phyloP scores from a whole-genome alignment of 2,888 invertebrate species.

The Meghimatium bilineatum region DNA sequence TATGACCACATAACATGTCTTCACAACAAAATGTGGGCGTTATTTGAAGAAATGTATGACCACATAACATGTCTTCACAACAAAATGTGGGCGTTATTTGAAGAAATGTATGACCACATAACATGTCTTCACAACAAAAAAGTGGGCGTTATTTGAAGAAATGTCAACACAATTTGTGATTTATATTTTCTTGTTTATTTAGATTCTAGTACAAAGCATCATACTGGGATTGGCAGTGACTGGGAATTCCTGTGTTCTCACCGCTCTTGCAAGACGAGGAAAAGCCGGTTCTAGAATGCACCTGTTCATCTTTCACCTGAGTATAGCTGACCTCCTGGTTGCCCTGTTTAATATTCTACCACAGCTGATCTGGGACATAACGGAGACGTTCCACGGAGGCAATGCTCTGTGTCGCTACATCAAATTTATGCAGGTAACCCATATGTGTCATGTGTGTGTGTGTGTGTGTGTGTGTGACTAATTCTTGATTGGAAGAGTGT shows the following conservation, averaged over 20 bases:
- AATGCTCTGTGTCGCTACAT: constrained; percentile 78
- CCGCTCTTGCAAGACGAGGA: constrained; percentile 63
- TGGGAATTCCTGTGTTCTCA: constrained; percentile 69
- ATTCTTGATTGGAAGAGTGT: too few relatives aligned
- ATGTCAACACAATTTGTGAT: too few relatives aligned
- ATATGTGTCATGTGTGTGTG: too few relatives aligned
- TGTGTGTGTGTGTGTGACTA: too few relatives aligned
- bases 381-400: constrained; percentile 66
- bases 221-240: constrained; percentile 54
- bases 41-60: too few relatives aligned
- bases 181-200: neutral
- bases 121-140: too few relatives aligned
- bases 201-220: constrained; percentile 36
- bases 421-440: constrained; percentile 81
- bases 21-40: too few relatives aligned
- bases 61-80: too few relatives aligned
- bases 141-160: too few relatives aligned
- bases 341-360: constrained; percentile 84
- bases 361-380: constrained; percentile 72
- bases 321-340: constrained; percentile 84
- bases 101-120: too few relatives aligned
- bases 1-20: too few relatives aligned
- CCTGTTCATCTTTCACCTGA: constrained; percentile 84
- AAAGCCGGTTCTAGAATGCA: constrained; percentile 83
- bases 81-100: too few relatives aligned